These are phyloP conservation scores for Montipora sp. DNA, from an alignment of 64 coral and sea anemone genomes.

Conservation along the genomic window DNA sequence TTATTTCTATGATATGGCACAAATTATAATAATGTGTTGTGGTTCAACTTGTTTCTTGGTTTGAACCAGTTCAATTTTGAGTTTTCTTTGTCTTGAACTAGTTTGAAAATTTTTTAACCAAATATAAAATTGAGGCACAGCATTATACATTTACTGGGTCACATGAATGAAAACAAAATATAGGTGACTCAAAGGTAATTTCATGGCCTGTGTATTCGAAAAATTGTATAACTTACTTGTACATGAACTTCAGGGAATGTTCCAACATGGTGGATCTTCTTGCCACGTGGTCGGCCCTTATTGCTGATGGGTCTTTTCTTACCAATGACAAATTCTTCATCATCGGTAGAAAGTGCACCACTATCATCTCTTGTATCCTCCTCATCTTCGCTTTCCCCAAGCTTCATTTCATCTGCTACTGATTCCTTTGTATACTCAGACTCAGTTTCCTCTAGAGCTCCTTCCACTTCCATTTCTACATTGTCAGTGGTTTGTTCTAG, in stretches of 20 bases:
- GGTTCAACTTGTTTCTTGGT: no score
- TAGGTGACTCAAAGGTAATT: no score
- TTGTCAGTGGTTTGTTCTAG: slow-evolving; percentile 9
- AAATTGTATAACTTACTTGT: slow-evolving; percentile 5
- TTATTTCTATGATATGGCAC: no score
- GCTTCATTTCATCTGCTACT: slow-evolving; percentile 22
- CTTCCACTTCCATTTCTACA: slow-evolving; percentile 35
- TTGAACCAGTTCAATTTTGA: no score
- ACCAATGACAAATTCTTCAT: slow-evolving; percentile 75
- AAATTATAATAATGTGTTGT: no score
- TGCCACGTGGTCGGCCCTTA: slow-evolving; percentile 26
- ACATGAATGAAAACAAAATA: no score
- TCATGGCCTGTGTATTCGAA: no score
- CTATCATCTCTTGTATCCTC: slow-evolving; percentile 75
- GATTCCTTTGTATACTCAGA: slow-evolving; percentile 21
- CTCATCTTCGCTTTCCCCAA: slow-evolving; percentile 46
- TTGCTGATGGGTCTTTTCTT: slow-evolving; percentile 44
- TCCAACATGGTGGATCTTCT: slow-evolving; percentile 1
- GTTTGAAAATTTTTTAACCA: no score
- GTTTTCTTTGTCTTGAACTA: no score
- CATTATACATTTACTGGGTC: no score
- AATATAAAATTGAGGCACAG: no score
- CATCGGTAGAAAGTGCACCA: slow-evolving; percentile 69
- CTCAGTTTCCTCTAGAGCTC: slow-evolving; percentile 33
- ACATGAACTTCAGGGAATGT: slow-evolving; percentile 26